These are phyloP conservation scores for Saxidomus purpurata DNA, from an alignment of 1,140 invertebrate genomes.

Conservation along the genomic window DNA sequence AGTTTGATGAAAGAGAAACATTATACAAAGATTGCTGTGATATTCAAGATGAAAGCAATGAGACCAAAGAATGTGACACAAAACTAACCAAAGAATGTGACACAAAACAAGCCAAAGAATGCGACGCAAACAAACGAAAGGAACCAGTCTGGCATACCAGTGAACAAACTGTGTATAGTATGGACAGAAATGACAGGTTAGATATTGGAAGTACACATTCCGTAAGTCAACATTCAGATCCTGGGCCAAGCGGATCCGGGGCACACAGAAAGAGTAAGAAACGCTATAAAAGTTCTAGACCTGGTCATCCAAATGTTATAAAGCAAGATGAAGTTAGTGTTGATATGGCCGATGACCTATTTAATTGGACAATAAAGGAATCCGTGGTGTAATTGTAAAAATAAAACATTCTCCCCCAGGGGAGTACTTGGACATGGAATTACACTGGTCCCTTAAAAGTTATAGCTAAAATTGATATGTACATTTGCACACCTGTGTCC, in stretches of 20 bases:
- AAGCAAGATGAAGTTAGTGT: constrained; percentile 5
- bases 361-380: constrained; percentile 10
- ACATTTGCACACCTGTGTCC: no score
- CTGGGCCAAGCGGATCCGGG: background rate
- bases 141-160: constrained; percentile 7
- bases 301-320: background rate
- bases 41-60: constrained; percentile 12
- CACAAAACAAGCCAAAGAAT: background rate
- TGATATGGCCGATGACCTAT: background rate
- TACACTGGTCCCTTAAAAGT: no score
- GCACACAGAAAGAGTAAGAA: background rate
- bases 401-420: no score
- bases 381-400: constrained; percentile 18
- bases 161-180: background rate
- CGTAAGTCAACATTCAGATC: background rate
- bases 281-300: background rate
- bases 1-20: background rate
- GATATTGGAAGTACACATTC: background rate
- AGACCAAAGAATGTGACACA: background rate
- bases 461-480: no score
- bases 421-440: no score
- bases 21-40: constrained; percentile 6
- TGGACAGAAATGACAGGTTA: background rate
- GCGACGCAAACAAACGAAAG: background rate
- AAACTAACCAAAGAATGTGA: background rate